Conservation (phyloP, 2,888 invertebrate species). For the Labia minor region DNA sequence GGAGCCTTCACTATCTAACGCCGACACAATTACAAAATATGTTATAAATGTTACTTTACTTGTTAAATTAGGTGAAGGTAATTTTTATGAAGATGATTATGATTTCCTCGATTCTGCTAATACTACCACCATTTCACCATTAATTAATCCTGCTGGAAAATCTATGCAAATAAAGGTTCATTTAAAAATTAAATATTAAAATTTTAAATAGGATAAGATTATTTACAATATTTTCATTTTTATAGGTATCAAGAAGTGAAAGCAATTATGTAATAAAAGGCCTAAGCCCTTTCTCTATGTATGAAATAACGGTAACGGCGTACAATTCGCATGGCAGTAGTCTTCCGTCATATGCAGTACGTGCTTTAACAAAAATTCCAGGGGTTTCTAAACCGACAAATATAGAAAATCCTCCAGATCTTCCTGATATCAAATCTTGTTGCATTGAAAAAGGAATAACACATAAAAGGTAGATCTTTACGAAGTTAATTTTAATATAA, state of each 20-base stretch:
- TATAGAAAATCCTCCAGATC: constrained; percentile 47
- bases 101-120: constrained; percentile 24
- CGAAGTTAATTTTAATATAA: background rate
- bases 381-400: constrained; percentile 46
- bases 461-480: constrained; percentile 45
- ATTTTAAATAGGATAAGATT: background rate
- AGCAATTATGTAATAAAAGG: constrained; percentile 50
- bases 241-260: constrained; percentile 45
- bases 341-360: constrained; percentile 60
- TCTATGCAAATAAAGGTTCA: background rate
- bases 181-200: too few species aligned
- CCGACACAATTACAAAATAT: constrained; percentile 54
- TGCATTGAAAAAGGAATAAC: constrained; percentile 60
- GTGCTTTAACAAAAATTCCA: constrained; percentile 59
- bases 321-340: constrained; percentile 65
- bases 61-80: constrained; percentile 48
- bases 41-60: constrained; percentile 60
- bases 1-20: constrained; percentile 52
- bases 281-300: constrained; percentile 69
- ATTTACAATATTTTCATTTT: background rate
- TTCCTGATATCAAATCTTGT: constrained; percentile 66
- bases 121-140: constrained; percentile 33
- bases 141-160: constrained; percentile 40
- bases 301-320: constrained; percentile 63
- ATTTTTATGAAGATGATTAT: constrained; percentile 24